These are phyloP conservation scores for Lophotis ruficrista DNA, from an alignment of 2,113 vertebrate species.

Conservation along the genomic window DNA sequence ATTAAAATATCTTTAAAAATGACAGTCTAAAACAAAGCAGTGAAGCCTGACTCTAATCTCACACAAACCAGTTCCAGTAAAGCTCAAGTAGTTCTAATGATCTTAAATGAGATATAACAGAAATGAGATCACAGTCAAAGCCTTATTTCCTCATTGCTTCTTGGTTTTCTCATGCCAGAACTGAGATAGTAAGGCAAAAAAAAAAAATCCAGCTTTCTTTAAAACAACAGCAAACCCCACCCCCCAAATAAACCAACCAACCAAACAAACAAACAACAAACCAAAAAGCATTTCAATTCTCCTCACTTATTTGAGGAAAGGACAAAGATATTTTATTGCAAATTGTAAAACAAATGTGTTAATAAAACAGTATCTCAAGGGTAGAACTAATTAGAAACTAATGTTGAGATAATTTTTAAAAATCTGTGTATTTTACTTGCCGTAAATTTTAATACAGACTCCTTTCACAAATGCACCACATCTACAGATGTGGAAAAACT, in stretches of 20 bases:
- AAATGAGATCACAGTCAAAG: background rate
- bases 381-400: background rate
- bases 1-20: background rate
- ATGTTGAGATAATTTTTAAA: background rate
- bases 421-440: background rate
- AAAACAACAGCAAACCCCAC: background rate
- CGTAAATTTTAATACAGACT: background rate
- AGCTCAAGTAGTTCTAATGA: background rate
- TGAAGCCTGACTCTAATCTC: background rate
- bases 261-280: background rate
- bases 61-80: background rate
- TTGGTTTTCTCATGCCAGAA: background rate
- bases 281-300: background rate
- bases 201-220: background rate
- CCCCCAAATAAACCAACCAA: too few relatives aligned
- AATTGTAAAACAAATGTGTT: background rate
- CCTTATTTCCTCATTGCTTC: background rate
- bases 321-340: background rate
- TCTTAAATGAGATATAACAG: background rate
- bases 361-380: background rate
- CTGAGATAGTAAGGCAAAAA: background rate
- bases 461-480: background rate
- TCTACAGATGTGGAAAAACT: background rate
- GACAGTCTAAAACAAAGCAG: background rate
- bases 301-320: background rate